Evolutionary conservation across 92 coral and sea anemone species (phyloP), one percentile per base, ranked within the genome.

Genomic region (Parazoanthus swiftii): DNA sequence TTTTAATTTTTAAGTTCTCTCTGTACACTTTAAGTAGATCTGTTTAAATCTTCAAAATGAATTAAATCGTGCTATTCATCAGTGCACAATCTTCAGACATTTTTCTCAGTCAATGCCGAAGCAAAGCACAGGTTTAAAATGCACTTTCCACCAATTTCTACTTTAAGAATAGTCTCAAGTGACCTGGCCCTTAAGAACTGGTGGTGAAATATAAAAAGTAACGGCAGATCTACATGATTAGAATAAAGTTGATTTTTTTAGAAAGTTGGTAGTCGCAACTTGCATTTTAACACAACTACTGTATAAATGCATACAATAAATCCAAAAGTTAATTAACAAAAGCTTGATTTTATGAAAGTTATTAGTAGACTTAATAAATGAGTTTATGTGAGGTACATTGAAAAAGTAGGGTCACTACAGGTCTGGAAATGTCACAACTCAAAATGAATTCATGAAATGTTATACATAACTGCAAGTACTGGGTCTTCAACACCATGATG

Each of bases 31-130:
- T 54, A 78, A 25, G 48, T 42, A 80, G 84, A 79, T 79, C 8
- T 36, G 7, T 54, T 51, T 29, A 8, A 56, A 23, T 80, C 70
- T 80, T 80, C 84, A 80, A 80, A 80, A 56, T 33, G 48, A 80
- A 56, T 37, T n/a, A 29, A 29, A 13, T 75, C 3, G 23, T 11
- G 79, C 21, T 13, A 8, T 75, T 75, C 10, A 35, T 21, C 44
- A 26, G 77, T 42, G 44, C 25, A 37, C 9, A 75, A 18, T 35
- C 44, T 38, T 75, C 44, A 36, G 25, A 63, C 59, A 48, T 48
- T 54, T 54, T 13, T 54, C 20, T 54, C 18, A 1, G 14, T 7
- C 59, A 54, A 2, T 54, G 59, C 59, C 3, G 20, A 54, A 54
- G 59, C 20, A 54, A 54, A 54, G 3, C 59, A 11, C 59, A 11